Evolutionary conservation across 2,113 vertebrate genomes (phyloP).

Genomic region (Tor tambroides): DNA sequence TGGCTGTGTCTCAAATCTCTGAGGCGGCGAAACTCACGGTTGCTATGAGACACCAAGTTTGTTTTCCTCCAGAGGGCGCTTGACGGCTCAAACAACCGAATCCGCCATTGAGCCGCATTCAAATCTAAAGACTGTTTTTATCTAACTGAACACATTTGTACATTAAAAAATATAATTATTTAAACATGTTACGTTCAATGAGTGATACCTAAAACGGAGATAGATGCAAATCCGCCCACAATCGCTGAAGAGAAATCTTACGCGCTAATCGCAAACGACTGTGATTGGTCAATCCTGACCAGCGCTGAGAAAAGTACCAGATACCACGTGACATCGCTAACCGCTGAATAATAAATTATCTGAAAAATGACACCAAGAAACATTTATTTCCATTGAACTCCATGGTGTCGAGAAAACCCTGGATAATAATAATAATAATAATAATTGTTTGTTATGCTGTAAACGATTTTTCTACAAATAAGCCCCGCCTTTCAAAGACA

Average conservation of each 20-base stretch:
- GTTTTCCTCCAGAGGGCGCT: neutral
- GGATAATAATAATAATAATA: too few relatives aligned
- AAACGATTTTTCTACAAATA: too few relatives aligned
- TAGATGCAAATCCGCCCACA: neutral
- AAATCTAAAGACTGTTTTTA: neutral
- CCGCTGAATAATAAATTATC: too few relatives aligned
- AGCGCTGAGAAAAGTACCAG: neutral
- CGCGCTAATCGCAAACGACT: neutral
- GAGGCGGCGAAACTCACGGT: neutral
- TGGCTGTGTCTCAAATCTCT: neutral
- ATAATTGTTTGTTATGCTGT: too few relatives aligned
- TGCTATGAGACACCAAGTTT: too few relatives aligned
- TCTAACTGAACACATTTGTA: neutral
- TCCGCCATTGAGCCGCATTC: neutral
- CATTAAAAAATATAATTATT: neutral
- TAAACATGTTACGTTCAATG: neutral
- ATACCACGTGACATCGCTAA: neutral
- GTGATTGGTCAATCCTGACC: neutral
- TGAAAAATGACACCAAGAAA: too few relatives aligned
- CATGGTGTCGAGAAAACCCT: too few relatives aligned
- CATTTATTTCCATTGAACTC: too few relatives aligned
- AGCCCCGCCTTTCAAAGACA: neutral
- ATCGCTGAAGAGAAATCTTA: too few relatives aligned
- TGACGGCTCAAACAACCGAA: neutral
- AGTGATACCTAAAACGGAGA: neutral